Evolutionary conservation across 2,113 vertebrate species (phyloP).

Genomic region (Vidua chalybeata): DNA sequence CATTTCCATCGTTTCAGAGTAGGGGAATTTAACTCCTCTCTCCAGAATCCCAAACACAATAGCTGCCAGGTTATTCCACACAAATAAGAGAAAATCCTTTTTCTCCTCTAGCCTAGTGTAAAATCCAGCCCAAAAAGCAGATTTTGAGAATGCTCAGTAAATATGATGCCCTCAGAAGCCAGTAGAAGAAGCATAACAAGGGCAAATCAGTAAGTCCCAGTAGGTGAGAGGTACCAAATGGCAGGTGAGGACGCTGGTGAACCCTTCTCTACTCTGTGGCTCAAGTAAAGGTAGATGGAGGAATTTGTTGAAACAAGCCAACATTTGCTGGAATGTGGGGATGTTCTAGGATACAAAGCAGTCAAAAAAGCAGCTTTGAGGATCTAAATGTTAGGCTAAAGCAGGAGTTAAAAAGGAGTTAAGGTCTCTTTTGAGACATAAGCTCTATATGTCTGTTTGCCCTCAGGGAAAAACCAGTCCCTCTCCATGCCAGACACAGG

Average conservation of each 20-base stretch:
- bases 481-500: fast-evolving
- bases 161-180: not conserved
- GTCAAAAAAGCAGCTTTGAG: not conserved
- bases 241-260: not conserved
- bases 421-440: not conserved
- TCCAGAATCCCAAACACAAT: not conserved
- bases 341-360: not conserved
- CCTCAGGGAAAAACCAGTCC: not conserved
- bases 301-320: not conserved
- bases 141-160: not conserved
- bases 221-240: not conserved
- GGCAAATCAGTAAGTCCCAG: not conserved
- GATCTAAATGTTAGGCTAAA: not conserved
- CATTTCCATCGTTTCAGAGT: not conserved
- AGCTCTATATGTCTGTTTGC: not conserved
- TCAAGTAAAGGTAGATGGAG: not conserved
- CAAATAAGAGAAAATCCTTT: not conserved
- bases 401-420: not conserved
- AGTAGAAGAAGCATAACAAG: not conserved
- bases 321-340: not conserved
- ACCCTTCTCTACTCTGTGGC: not conserved
- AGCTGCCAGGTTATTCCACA: not conserved
- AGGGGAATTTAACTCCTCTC: not conserved
- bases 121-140: not conserved
- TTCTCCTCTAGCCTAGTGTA: not conserved